Base-by-base conservation (phyloP, 1,140 invertebrate genomes). In the Drosophila quadrilineata region DNA sequence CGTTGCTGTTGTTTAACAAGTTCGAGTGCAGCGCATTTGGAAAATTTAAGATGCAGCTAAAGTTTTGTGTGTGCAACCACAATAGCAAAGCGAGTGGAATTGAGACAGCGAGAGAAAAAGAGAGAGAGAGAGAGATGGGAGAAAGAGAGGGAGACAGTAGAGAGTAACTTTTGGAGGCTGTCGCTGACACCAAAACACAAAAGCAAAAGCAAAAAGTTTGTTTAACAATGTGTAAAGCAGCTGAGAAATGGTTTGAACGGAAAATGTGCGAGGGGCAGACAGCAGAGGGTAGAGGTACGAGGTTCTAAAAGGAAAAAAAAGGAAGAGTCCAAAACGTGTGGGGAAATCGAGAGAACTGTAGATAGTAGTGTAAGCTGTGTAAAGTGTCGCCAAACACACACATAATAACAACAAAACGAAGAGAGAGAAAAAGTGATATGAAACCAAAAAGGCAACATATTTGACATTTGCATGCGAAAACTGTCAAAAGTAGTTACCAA, bases 391-490 rank as follows among this genome's bases (percentile, higher is more conserved):
- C n/a, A n/a, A n/a, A n/a, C n/a, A n/a, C n/a, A n/a, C n/a, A n/a
- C n/a, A n/a, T n/a, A n/a, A n/a, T n/a, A n/a, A n/a, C n/a, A n/a
- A n/a, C n/a, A n/a, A n/a, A n/a, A 24, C 41, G 3, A 16, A 35
- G 33, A 1, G 33, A 35, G 33, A 14, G 16, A 16, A 9, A 35
- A 6, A 16, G 10, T 24, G 14, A 21, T 33, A 26, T 17, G n/a
- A 79, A 65, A 46, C 58, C 70, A 60, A 68, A 58, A 64, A 54
- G 43, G 76, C 67, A 80, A 82, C 64, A 84, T 84, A 82, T 82
- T 82, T 82, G 76, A 82, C 72, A 82, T 82, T 84, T 82, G 73
- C 76, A 82, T 82, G 72, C 76, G 69, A 73, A 82, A 82, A 82
- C 73, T 84, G 76, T 84, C 77, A 73, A 76, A 82, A 82, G 73